Base-by-base conservation (phyloP, 2,888 invertebrate genomes). In the Agrenia bidenticulata region DNA sequence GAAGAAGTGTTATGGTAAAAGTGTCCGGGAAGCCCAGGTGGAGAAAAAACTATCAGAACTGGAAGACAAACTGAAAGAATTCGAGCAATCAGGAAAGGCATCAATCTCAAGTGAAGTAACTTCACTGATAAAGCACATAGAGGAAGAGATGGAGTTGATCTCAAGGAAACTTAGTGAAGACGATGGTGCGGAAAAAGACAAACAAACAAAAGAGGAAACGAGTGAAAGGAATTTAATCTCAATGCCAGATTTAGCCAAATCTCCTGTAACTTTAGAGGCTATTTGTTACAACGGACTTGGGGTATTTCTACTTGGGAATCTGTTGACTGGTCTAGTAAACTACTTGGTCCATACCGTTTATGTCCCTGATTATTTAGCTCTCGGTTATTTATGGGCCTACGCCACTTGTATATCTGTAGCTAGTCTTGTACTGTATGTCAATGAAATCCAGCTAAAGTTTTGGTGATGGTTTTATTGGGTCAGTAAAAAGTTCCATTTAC, bases 271-370 rank as follows among this genome's bases (percentile, higher is more conserved):
- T 68, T 83, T 89, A 59, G 84, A 86, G 73, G 86, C 88, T 19
- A 84, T 94, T 27, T 93, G 91, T 80, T 86, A 84, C 70, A 93
- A 92, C 81, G 92, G 91, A 1, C 81, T 96, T 32, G 78, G 85
- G n/a, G 91, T 89, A 79, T 97, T 97, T 79, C 81, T 97, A 60
- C 72, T 89, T 15, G 87, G 89, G 1, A 97, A 97, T 82, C 73
- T 95, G 32, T 78, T 90, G 17, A 97, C 96, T 0, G 96, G 96
- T 11, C 77, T 86, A 2, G 83, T 94, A 4, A 96, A 96, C 81
- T 82, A 92, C 78, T 80, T 82, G 13, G 80, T 89, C 15, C 82
- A 84, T 69, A 90, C 94, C 2, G 79, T 85, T 59, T 79, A 83
- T 2, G 79, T 85, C 13, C 61, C 73, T 1, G 51, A 59, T n/a